Evolutionary conservation across 2,113 vertebrate genomes (phyloP).

Genomic region (Nothobranchius furzeri): DNA sequence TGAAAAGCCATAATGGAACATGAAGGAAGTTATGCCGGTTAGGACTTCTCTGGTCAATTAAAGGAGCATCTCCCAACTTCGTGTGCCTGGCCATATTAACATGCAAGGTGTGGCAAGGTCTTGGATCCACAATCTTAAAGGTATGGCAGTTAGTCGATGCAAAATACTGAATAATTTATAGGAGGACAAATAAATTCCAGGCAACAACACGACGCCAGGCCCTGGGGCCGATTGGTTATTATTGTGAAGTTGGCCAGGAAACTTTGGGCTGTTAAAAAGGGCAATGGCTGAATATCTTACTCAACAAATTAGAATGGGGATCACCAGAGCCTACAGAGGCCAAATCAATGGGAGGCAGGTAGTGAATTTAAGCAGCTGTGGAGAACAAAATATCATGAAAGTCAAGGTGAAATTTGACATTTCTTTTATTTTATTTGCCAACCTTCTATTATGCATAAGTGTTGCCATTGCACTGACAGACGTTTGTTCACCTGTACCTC

Average conservation of each 20-base stretch:
- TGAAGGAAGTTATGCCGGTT: slow-evolving; percentile 28
- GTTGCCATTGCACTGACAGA: slow-evolving; percentile 29
- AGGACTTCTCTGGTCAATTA: slow-evolving; percentile 42
- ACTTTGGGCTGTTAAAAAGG: slow-evolving; percentile 75
- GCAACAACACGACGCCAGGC: slow-evolving; percentile 70
- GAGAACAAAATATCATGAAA: slow-evolving; percentile 27
- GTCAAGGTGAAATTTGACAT: slow-evolving; percentile 34
- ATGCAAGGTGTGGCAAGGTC: slow-evolving; percentile 77
- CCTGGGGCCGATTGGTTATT: slow-evolving; percentile 74
- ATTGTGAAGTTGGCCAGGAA: slow-evolving; percentile 72
- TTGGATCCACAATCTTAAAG: slow-evolving; percentile 75
- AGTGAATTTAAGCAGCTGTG: slow-evolving; percentile 47
- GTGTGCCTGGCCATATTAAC: slow-evolving; percentile 64
- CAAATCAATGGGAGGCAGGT: slow-evolving; percentile 58
- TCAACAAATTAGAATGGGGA: slow-evolving; percentile 63
- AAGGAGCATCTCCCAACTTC: slow-evolving; percentile 53
- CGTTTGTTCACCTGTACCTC: slow-evolving; percentile 36
- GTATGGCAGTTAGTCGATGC: slow-evolving; percentile 83
- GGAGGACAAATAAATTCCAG: slow-evolving; percentile 79
- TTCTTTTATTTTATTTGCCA: slow-evolving; percentile 34
- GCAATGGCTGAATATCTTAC: slow-evolving; percentile 73
- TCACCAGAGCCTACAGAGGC: slow-evolving; percentile 42
- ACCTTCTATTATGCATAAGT: slow-evolving; percentile 15
- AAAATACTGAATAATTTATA: slow-evolving; percentile 84
- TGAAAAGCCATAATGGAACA: slow-evolving; percentile 1